Evolutionary conservation across 2,888 invertebrate genomes (phyloP).

Genomic region (Tipula unca): DNA sequence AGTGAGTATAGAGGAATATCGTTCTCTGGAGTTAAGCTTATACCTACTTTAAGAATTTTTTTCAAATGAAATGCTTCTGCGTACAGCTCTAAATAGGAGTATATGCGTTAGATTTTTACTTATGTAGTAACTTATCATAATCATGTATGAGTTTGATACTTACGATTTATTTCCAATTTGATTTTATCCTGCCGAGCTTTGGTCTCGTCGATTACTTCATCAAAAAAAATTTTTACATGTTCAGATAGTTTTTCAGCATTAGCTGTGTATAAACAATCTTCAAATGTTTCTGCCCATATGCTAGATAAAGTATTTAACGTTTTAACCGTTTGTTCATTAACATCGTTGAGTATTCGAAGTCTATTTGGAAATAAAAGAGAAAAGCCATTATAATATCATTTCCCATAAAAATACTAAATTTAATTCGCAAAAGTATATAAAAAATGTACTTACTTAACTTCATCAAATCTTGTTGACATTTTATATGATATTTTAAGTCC

Average conservation of each 20-base stretch:
- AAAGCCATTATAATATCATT: not conserved
- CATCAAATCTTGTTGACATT: not conserved
- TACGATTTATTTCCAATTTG: slow-evolving; percentile 48
- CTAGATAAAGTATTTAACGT: slow-evolving; percentile 30
- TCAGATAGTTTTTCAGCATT: slow-evolving; percentile 32
- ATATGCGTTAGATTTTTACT: not conserved
- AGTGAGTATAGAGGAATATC: slow-evolving; percentile 42
- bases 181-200: slow-evolving; percentile 47
- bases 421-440: not conserved
- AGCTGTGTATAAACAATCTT: slow-evolving; percentile 30
- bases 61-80: slow-evolving; percentile 33
- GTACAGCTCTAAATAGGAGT: slow-evolving; percentile 27
- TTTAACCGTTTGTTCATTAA: slow-evolving; percentile 28
- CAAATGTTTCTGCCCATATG: slow-evolving; percentile 36
- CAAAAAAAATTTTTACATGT: slow-evolving; percentile 47
- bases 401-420: not conserved
- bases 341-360: not conserved
- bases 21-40: slow-evolving; percentile 30
- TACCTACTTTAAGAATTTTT: slow-evolving; percentile 32
- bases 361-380: not conserved
- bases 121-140: not conserved
- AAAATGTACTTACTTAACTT: not conserved
- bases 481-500: not conserved
- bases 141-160: slow-evolving; percentile 27
- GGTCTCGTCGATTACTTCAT: slow-evolving; percentile 54